These are phyloP conservation scores for Ridgeia piscesae DNA, from an alignment of 1,140 invertebrate genomes.

Conservation along the genomic window DNA sequence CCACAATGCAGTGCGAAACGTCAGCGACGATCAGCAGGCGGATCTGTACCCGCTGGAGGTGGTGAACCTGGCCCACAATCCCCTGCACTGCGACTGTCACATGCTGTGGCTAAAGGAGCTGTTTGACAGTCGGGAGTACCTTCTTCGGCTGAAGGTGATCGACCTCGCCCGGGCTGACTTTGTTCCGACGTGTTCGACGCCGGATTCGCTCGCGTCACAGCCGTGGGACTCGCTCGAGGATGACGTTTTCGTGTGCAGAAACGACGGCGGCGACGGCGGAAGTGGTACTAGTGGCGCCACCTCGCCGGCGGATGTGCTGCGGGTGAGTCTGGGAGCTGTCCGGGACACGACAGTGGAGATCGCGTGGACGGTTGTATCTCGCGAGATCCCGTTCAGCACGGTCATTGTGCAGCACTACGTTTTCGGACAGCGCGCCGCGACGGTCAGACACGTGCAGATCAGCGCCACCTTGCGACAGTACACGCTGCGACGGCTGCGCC, in stretches of 20 bases:
- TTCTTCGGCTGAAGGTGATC: slow-evolving; percentile 29
- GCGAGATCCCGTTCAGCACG: neutral
- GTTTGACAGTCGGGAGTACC: slow-evolving; percentile 36
- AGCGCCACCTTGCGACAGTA: slow-evolving; percentile 2
- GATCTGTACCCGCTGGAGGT: slow-evolving; percentile 39
- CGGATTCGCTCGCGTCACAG: slow-evolving; percentile 27
- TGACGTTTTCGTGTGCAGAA: slow-evolving; percentile 33
- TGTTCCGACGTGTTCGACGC: slow-evolving; percentile 34
- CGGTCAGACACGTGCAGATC: slow-evolving; percentile 20
- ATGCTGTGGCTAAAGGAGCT: slow-evolving; percentile 43
- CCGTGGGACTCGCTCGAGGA: slow-evolving; percentile 34
- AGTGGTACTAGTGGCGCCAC: neutral
- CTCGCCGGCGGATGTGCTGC: too few relatives aligned
- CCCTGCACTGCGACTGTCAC: slow-evolving; percentile 40
- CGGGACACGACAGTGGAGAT: slow-evolving; percentile 1
- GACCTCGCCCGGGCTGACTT: slow-evolving; percentile 31
- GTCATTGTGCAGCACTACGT: slow-evolving; percentile 23
- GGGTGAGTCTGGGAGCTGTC: neutral
- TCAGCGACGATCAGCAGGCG: slow-evolving; percentile 30
- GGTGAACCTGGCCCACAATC: slow-evolving; percentile 38
- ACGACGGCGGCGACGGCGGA: neutral
- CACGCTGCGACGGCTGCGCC: slow-evolving; percentile 9
- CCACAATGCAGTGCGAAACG: slow-evolving; percentile 31
- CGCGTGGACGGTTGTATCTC: neutral
- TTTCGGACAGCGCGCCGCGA: slow-evolving; percentile 7